phyloP scores from a whole-genome alignment of 2,888 invertebrate genomes.

The Altica lythri region DNA sequence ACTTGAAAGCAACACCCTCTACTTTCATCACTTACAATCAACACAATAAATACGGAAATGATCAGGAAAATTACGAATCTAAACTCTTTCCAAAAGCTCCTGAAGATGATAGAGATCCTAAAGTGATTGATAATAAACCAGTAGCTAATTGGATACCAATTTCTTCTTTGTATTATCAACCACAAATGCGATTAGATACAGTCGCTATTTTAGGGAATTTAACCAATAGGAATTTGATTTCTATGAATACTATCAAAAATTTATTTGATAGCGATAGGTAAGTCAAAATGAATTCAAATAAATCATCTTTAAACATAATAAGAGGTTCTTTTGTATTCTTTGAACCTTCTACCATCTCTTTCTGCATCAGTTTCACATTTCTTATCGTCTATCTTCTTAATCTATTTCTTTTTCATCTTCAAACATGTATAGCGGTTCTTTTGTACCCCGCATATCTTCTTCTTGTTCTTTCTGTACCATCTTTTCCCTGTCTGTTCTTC shows the following conservation, averaged over 20 bases:
- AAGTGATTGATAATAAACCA: conserved; percentile 42
- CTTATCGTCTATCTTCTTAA: no score
- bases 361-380: no score
- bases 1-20: conserved; percentile 23
- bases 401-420: no score
- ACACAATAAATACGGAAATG: conserved; percentile 8
- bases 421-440: no score
- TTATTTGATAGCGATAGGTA: conserved; percentile 53
- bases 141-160: conserved; percentile 56
- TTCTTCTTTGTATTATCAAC: conserved; percentile 50
- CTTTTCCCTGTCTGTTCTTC: no score
- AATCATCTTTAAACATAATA: no score
- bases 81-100: conserved; percentile 5
- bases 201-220: conserved; percentile 50
- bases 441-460: no score
- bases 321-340: no score
- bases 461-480: no score
- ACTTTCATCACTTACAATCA: conserved; percentile 28
- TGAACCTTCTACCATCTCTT: not conserved
- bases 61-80: conserved; percentile 21
- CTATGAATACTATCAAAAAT: conserved; percentile 44
- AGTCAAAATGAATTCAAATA: conserved; percentile 2
- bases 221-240: conserved; percentile 39
- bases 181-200: conserved; percentile 48
- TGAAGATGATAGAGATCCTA: conserved; percentile 13